Evolutionary conservation across 2,113 vertebrate species (phyloP).

Genomic region (Vulpes ferrilata): DNA sequence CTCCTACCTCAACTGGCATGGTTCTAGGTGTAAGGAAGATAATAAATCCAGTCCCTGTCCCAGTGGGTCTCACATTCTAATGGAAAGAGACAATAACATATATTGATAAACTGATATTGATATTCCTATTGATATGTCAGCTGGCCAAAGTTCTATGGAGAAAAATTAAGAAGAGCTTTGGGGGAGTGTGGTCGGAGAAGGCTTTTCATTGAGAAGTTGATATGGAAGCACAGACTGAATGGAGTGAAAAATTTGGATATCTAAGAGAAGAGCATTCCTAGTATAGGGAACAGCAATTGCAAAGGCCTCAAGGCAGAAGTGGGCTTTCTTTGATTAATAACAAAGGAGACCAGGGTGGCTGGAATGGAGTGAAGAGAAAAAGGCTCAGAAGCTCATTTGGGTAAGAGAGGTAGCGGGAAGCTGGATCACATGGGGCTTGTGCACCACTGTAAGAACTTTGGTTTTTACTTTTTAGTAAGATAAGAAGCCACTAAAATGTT

Average conservation of each 20-base stretch:
- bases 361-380: neutral
- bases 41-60: neutral
- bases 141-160: neutral
- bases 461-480: neutral
- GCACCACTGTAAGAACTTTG: neutral
- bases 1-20: neutral
- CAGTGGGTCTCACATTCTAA: neutral
- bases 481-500: neutral
- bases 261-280: neutral
- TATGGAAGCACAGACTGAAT: neutral
- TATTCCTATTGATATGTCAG: neutral
- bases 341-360: neutral
- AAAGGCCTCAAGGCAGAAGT: neutral
- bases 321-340: slow-evolving; percentile 6
- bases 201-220: neutral
- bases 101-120: neutral
- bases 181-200: neutral
- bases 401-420: neutral
- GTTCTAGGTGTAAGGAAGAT: neutral
- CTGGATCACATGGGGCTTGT: neutral
- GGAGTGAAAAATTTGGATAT: neutral
- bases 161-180: neutral
- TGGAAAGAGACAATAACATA: neutral
- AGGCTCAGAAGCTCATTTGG: neutral
- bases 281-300: neutral